phyloP scores from a whole-genome alignment of 2,888 invertebrate genomes.

The Hirtodrosophila duncani region DNA sequence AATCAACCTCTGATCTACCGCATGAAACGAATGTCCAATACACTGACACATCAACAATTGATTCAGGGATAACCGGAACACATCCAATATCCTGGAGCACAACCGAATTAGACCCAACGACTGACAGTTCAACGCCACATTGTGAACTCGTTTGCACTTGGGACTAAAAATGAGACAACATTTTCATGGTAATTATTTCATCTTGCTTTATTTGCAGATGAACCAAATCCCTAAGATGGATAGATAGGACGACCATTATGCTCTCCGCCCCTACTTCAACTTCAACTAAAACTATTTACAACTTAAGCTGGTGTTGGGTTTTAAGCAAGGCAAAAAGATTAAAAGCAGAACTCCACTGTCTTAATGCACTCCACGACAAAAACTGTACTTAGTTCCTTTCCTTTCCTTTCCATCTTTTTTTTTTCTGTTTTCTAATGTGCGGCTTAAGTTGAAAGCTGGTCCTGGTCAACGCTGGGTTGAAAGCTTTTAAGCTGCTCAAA shows the following conservation, averaged over 20 bases:
- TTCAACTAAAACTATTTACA: no score
- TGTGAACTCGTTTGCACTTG: slow-evolving; percentile 28
- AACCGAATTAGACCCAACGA: slow-evolving; percentile 2
- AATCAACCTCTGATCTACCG: no score
- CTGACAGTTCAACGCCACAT: slow-evolving; percentile 6
- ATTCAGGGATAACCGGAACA: no score
- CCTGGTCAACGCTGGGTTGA: slow-evolving; percentile 10
- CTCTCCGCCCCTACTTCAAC: no score
- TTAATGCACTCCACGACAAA: no score
- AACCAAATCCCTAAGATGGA: neutral
- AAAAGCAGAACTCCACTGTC: no score
- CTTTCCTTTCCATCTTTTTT: neutral
- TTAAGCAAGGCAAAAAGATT: neutral
- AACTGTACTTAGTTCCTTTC: no score
- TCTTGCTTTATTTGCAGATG: slow-evolving; percentile 22
- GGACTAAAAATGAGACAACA: neutral
- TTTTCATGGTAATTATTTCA: slow-evolving; percentile 6
- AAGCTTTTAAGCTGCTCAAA: slow-evolving; percentile 35
- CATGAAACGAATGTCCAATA: no score
- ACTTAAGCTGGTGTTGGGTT: slow-evolving; percentile 3
- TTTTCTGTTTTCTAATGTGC: slow-evolving; percentile 1
- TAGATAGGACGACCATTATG: no score
- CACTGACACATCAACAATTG: neutral
- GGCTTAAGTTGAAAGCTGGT: no score
- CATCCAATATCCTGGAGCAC: no score